Evolutionary conservation across 92 coral and sea anemone genomes (phyloP), one percentile per base, ranked within the genome.

Genomic region (Desmophyllum pertusum): DNA sequence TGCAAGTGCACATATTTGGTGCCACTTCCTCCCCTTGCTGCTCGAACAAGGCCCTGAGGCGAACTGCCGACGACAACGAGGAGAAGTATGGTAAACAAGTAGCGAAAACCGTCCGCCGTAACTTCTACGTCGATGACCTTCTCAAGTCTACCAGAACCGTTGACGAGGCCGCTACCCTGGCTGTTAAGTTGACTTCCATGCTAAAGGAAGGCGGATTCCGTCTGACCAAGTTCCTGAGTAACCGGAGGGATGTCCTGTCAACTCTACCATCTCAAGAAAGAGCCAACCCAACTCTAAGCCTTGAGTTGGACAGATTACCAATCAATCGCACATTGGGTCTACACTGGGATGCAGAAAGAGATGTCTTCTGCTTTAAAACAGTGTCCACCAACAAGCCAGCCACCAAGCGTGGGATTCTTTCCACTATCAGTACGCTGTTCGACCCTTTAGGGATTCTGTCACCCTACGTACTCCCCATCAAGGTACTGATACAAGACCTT

Each of bases 11-110:
- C 77, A 84, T 85, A 33, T 89, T 89, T 33, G 89, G 92, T n/a
- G 89, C 92, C 11, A 84, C 80, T 33, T 89, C 92, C 3, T 84
- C 92, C 33, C 83, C 89, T 2, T 89, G 88, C 43, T 89, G 92
- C 65, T 62, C 83, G 0, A 89, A 89, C 52, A 89, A 85, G 23
- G 92, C 86, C 21, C n/a, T 89, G 74, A 15, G 37, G n/a, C 70
- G 80, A 45, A 84, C 89, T 5, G 86, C 92, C 8, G 86, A 84
- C 23, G 92, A 89, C 73, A 84, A 89, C 61, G 86, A 89, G 37
- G 52, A 40, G 23, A 79, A 84, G 62, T 77, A 78, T 42, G 89
- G 89, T 21, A 79, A 51, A 23, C 19, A 59, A 19, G 78, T 73
- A 9, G 89, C 89, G 0, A 86, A 84, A 19, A 81, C 77, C 30